Evolutionary conservation across 2,888 invertebrate species (phyloP), one percentile per base, ranked within the genome.

Genomic region (Crossocerus cetratus): DNA sequence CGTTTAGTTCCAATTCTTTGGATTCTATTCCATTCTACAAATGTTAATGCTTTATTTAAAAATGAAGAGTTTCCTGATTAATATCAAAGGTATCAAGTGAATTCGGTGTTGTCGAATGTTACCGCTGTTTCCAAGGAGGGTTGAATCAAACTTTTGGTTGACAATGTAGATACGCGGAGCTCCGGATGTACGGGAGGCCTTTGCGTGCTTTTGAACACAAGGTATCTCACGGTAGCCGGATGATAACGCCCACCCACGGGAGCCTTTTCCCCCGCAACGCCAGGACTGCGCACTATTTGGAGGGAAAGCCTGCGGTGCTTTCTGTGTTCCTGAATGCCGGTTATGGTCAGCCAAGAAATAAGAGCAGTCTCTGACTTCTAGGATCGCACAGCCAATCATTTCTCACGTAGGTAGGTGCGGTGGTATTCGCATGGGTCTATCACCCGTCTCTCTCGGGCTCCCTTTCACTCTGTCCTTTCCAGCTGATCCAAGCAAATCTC

Each of bases 171-270:
- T 80, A 64, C 65, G 65, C 66, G 65, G 65, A 63, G 57, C 65
- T 70, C 1, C 32, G 32, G 76, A 74, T 79, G 71, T 79, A 77
- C 66, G 63, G 71, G 60, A 58, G 70, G 76, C 72, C 73, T 49
- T 73, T 66, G 63, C 45, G 59, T 49, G 43, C 58, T 56, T 68
- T 68, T 66, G 75, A n/a, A n/a, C 72, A 75, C 77, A 76, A 72
- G 79, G 67, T 77, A 76, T 68, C 74, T 83, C 85, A 84, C 80
- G 82, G 76, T 32, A 32, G 32, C 77, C 58, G 76, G 82, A 87
- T 86, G 86, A 88, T 87, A 87, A 87, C 86, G 77, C 79, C 63
- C 56, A 65, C 82, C 78, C 82, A 60, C 69, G 84, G 83, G 87
- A 86, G 68, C 81, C 78, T 84, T 84, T 84, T 82, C 80, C 80